Evolutionary conservation across 2,888 invertebrate species (phyloP).

Genomic region (Macrosoma leucophasiata): DNA sequence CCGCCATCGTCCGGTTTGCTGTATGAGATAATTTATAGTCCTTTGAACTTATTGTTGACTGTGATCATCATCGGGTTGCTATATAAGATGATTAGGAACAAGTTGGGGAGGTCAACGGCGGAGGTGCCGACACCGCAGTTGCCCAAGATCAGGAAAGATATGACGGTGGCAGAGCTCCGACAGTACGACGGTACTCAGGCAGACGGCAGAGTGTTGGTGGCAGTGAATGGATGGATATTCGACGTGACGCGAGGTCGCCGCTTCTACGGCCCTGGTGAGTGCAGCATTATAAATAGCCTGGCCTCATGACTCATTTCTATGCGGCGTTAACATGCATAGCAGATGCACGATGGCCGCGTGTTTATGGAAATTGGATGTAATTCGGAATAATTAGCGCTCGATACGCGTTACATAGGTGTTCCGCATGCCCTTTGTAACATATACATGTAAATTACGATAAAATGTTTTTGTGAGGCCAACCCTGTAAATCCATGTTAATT

Average conservation of each 20-base stretch:
- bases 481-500: no score
- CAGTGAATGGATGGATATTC: slow-evolving; percentile 96
- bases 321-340: slow-evolving; percentile 33
- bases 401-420: no score
- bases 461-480: no score
- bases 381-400: no score
- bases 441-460: no score
- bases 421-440: no score
- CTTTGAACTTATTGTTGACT: slow-evolving; percentile 79
- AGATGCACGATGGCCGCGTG: no score
- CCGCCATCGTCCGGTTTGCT: slow-evolving; percentile 33
- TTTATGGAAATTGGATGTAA: no score
- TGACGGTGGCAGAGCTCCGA: slow-evolving; percentile 90
- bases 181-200: slow-evolving; percentile 90
- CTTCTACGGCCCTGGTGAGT: slow-evolving; percentile 95
- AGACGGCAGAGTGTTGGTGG: slow-evolving; percentile 92
- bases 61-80: slow-evolving; percentile 78
- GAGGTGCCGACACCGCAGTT: slow-evolving; percentile 57
- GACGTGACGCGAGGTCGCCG: slow-evolving; percentile 93
- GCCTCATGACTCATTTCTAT: slow-evolving; percentile 37
- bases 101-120: slow-evolving; percentile 41
- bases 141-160: slow-evolving; percentile 91
- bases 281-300: slow-evolving; percentile 57
- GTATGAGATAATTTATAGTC: slow-evolving; percentile 76
- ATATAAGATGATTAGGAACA: slow-evolving; percentile 79